A percentile compares a stretch with the other conserved stretches of the same genome.
phyloP scores from a whole-genome alignment of 2,797 vertebrate genomes.

The Toxotes lorentzi region DNA sequence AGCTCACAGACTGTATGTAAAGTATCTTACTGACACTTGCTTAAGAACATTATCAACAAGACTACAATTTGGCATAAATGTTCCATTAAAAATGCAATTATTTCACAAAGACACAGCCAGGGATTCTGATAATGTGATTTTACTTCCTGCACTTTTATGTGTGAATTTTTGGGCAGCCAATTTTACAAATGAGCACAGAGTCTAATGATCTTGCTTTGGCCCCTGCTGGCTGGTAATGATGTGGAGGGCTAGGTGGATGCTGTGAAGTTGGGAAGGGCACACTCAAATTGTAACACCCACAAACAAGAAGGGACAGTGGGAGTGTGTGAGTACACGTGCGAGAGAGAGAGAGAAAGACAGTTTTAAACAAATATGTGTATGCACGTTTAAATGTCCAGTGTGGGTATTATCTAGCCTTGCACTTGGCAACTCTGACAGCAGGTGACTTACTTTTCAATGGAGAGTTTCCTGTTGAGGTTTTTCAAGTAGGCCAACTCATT shows the following conservation, averaged over 20 bases:
- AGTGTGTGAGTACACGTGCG: slow-evolving; percentile 3
- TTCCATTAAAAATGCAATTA: slow-evolving; percentile 51
- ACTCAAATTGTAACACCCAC: slow-evolving; percentile 69
- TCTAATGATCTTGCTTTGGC: slow-evolving; percentile 78
- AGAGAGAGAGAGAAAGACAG: slow-evolving; percentile 13
- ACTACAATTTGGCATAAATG: slow-evolving; percentile 41
- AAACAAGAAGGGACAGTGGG: slow-evolving; percentile 62
- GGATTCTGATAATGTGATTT: slow-evolving; percentile 66
- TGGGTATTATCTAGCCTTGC: slow-evolving; percentile 3
- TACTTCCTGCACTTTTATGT: slow-evolving; percentile 64
- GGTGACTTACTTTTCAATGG: slow-evolving; percentile 90
- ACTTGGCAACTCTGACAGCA: slow-evolving; percentile 32
- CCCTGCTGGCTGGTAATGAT: slow-evolving; percentile 79
- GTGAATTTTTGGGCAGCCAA: slow-evolving; percentile 68
- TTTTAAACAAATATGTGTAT: slow-evolving; percentile 6
- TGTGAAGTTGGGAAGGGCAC: slow-evolving; percentile 74
- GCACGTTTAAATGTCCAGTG: background rate
- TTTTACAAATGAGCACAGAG: slow-evolving; percentile 77
- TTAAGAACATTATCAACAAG: slow-evolving; percentile 47
- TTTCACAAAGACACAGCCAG: slow-evolving; percentile 69
- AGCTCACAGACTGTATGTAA: slow-evolving; percentile 24
- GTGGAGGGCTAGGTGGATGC: slow-evolving; percentile 67
- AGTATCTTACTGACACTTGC: slow-evolving; percentile 32
- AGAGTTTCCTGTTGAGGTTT: slow-evolving; percentile 88
- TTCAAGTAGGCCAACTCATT: slow-evolving; percentile 92